These are phyloP conservation scores for Discoglossus pictus DNA, from an alignment of 2,797 vertebrate genomes.

Conservation along the genomic window DNA sequence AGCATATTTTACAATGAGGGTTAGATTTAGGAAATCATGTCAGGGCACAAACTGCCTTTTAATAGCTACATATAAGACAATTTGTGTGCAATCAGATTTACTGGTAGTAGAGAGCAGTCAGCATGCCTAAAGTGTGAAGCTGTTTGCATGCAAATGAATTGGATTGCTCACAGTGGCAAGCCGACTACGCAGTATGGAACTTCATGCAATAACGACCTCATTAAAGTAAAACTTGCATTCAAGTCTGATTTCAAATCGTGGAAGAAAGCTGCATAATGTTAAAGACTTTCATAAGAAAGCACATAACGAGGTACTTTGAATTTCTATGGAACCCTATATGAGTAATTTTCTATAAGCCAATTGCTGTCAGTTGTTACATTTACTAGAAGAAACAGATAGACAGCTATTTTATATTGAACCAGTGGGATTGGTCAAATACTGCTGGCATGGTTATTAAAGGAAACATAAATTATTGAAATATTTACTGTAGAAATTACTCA, in stretches of 20 bases:
- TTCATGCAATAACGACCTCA: slow-evolving; percentile 18
- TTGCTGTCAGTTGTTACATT: background rate
- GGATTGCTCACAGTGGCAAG: slow-evolving; percentile 19
- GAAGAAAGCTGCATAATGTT: slow-evolving; percentile 8
- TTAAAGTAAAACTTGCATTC: slow-evolving; percentile 23
- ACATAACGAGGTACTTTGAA: background rate
- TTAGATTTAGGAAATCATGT: too few relatives aligned
- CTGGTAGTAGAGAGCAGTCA: background rate
- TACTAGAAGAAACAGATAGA: too few relatives aligned
- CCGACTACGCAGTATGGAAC: slow-evolving; percentile 19
- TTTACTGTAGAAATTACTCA: too few relatives aligned
- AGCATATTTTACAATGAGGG: too few relatives aligned
- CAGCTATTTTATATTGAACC: too few relatives aligned
- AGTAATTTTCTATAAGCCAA: slow-evolving; percentile 12
- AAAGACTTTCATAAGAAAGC: slow-evolving; percentile 8
- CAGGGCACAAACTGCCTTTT: background rate
- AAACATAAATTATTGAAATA: too few relatives aligned
- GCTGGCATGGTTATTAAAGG: too few relatives aligned
- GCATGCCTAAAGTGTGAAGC: slow-evolving; percentile 2
- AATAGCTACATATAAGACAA: slow-evolving; percentile 2
- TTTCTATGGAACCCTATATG: slow-evolving; percentile 7
- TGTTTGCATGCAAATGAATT: slow-evolving; percentile 33
- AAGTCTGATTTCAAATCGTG: slow-evolving; percentile 23
- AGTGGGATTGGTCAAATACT: too few relatives aligned
- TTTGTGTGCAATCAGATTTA: background rate